Evolutionary conservation across 2,113 vertebrate species (phyloP).

Genomic region (Pseudois nayaur): DNA sequence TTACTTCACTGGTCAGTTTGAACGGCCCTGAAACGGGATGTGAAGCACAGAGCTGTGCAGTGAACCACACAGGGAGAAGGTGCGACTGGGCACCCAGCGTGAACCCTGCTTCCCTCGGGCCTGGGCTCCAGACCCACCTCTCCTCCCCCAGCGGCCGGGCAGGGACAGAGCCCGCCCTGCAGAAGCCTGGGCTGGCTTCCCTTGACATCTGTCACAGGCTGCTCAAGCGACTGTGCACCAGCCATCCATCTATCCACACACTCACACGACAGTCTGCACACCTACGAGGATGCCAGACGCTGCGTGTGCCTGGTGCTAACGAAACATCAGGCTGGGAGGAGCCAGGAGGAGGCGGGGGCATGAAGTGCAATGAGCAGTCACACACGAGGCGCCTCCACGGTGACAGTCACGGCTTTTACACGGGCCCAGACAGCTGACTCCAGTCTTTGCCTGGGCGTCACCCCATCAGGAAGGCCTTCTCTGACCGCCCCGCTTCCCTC

Average conservation of each 20-base stretch:
- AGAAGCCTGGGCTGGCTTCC: background rate
- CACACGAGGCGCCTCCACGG: fast-evolving
- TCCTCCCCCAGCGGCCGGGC: background rate
- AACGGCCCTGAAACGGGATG: background rate
- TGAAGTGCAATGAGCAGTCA: background rate
- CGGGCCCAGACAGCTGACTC: background rate
- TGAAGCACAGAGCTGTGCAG: background rate
- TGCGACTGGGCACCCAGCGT: background rate
- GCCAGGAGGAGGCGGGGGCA: background rate
- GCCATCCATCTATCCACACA: background rate
- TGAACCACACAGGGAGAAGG: too few relatives aligned
- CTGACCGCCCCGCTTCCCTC: background rate
- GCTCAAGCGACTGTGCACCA: background rate
- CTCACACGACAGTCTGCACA: background rate
- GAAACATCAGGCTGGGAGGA: fast-evolving
- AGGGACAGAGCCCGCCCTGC: background rate
- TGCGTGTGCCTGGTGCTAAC: background rate
- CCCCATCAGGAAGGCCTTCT: background rate
- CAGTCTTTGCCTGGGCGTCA: background rate
- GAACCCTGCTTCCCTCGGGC: background rate
- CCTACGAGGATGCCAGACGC: background rate
- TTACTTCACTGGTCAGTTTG: background rate
- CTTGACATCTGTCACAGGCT: background rate
- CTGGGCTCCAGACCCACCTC: background rate
- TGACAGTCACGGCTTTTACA: fast-evolving